Evolutionary conservation across 2,113 vertebrate species (phyloP), one percentile per base, ranked within the genome.

Genomic region (Percina caprodes): DNA sequence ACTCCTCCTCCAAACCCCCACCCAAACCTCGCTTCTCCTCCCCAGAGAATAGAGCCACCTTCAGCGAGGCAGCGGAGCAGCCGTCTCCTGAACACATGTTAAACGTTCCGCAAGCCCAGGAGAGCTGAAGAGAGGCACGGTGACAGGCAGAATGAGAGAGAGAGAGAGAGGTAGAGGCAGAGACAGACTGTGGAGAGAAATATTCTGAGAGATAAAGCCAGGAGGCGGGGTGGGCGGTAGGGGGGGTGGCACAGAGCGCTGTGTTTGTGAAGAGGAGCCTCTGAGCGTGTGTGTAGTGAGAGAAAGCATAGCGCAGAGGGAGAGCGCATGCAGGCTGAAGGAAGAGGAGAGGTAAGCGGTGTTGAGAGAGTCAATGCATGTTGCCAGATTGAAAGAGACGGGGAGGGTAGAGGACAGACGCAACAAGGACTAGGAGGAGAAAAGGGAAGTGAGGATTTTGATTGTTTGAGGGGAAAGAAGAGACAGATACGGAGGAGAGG

Each of bases 11-110:
- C 72, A 85, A 74, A 23, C 78, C 86, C 91, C 88, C 85, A 69
- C 30, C 46, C 72, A 59, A 35, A 55, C 63, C 86, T 71, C n/a
- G 2, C 82, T 65, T 79, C 81, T 83, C 78, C 63, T 84, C 86
- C 90, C 90, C 75, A 21, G 72, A 90, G 93, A 87, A 90, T 88
- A 93, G 92, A 88, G 89, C 92, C 94, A 90, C 92, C 89, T 88
- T 89, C 82, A 80, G 78, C 89, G 88, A 82, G 70, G 86, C 79
- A 84, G 77, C 69, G 30, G 69, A 76, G 65, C 71, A 89, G 81
- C 88, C 85, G 87, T 91, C 91, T 88, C 89, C 80, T 18, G 83
- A 92, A 92, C 85, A 84, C 92, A 86, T 89, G 92, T 85, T 91
- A 91, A 91, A 92, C 70, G 83, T 92, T 93, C 90, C 56, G 82